Evolutionary conservation across 2,113 vertebrate genomes (phyloP), one percentile per base, ranked within the genome.

Genomic region (Ploceus nigricollis): DNA sequence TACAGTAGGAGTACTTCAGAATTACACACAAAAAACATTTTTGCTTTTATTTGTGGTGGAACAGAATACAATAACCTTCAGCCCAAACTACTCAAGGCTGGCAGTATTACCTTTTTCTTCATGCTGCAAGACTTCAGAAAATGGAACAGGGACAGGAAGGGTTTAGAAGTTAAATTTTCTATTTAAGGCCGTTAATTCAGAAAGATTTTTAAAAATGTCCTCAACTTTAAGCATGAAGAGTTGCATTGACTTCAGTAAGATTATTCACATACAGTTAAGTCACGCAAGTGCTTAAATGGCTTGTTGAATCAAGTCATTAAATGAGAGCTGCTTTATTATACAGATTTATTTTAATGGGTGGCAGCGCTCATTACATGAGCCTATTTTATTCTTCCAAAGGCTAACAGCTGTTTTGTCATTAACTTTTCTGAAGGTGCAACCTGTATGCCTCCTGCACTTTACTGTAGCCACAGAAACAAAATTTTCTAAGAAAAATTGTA

Each of bases 151-250:
- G 82, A 94, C 18, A 84, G 72, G 78, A 94, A 91, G 89, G 66
- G 71, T 94, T 91, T 92, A 96, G 87, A 96, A 89, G 68, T 91
- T 77, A 82, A 70, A 77, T 92, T 95, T 92, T 92, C 84, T 93
- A 93, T 83, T 96, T 96, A 96, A 96, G 96, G 96, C 91, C 23
- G 78, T 89, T 92, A 96, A 90, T 92, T 89, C 80, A 92, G 79
- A 76, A 71, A 83, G 47, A 30, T 93, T 73, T 58, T 61, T 20
- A 28, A 94, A 86, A 78, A 87, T 21, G 72, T 94, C 75, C 64
- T 95, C 79, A 64, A 84, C 76, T 90, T 90, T 20, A 97, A 90
- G 93, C 94, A 66, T 70, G 85, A 95, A 82, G 24, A 95, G 63
- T 87, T 94, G 92, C 65, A n/a, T 87, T 94, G 86, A 91, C 70